Percentiles rank a stretch among this genome's conserved stretches.
These are phyloP conservation scores for Sparidentex hasta DNA, from an alignment of 2,797 vertebrate species.

Conservation along the genomic window DNA sequence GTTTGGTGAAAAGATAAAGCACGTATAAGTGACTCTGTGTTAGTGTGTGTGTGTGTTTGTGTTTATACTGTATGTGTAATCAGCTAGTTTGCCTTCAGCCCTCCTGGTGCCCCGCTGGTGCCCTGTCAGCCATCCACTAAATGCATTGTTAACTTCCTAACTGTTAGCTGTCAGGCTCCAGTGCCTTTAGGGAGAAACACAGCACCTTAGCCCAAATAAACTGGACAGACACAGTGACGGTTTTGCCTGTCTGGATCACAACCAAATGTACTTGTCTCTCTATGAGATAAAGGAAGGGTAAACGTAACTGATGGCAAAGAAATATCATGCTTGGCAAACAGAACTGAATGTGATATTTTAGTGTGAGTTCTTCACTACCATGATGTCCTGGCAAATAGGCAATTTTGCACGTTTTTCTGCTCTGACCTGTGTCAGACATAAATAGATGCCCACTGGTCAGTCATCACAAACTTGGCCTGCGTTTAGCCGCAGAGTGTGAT, in stretches of 20 bases:
- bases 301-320: not conserved
- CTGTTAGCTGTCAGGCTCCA: conserved; percentile 41
- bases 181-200: conserved; percentile 19
- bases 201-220: conserved; percentile 24
- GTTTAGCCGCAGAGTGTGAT: not conserved
- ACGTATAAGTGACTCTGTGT: not conserved
- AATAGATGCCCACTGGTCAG: not conserved
- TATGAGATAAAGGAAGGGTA: not conserved
- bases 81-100: not conserved
- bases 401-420: not conserved
- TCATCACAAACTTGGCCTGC: no score
- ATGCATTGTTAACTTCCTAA: conserved; percentile 59
- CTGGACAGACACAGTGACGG: not conserved
- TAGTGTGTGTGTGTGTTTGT: not conserved
- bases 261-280: conserved; percentile 5
- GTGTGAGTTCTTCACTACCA: not conserved
- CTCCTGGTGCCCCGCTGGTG: not conserved
- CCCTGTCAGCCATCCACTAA: conserved; percentile 13
- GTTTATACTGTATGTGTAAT: not conserved
- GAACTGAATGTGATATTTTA: not conserved
- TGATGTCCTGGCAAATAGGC: not conserved
- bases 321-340: not conserved
- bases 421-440: not conserved
- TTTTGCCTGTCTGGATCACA: not conserved
- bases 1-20: not conserved